These are phyloP conservation scores for Trematomus loennbergii DNA, from an alignment of 2,113 vertebrate genomes.

Conservation along the genomic window DNA sequence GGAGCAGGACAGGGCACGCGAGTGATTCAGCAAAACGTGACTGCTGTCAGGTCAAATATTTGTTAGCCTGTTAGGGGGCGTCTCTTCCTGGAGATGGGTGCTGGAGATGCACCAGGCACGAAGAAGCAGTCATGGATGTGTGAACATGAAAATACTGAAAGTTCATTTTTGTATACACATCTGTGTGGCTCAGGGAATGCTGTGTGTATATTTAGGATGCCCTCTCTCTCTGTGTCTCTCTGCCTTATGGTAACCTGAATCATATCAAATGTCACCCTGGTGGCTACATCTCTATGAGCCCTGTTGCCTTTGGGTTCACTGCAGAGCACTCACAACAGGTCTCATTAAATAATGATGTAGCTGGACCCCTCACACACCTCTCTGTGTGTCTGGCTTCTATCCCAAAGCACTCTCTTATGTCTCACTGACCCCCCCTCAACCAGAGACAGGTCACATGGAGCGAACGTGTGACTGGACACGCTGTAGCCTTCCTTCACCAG, in stretches of 20 bases:
- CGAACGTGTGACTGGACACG: slow-evolving; percentile 62
- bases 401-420: slow-evolving; percentile 54
- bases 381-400: slow-evolving; percentile 54
- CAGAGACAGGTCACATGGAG: slow-evolving; percentile 65
- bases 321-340: slow-evolving; percentile 59
- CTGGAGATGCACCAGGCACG: slow-evolving; percentile 25
- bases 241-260: slow-evolving; percentile 50
- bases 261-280: slow-evolving; percentile 48
- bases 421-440: slow-evolving; percentile 41
- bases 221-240: slow-evolving; percentile 7
- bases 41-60: slow-evolving; percentile 61
- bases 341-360: slow-evolving; percentile 78
- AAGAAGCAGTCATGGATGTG: slow-evolving; percentile 25
- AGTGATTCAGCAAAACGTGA: slow-evolving; percentile 79
- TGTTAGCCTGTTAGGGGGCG: slow-evolving; percentile 19
- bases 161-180: slow-evolving; percentile 3
- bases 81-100: slow-evolving; percentile 37
- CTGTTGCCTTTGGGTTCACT: slow-evolving; percentile 33
- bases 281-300: slow-evolving; percentile 25
- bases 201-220: slow-evolving; percentile 47
- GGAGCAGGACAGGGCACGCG: slow-evolving; percentile 22
- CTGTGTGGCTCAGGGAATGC: background rate
- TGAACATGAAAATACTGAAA: background rate
- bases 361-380: slow-evolving; percentile 61
- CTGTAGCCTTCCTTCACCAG: background rate